These are phyloP conservation scores for Itoplectis maculator DNA, from an alignment of 2,888 invertebrate genomes.

Conservation along the genomic window DNA sequence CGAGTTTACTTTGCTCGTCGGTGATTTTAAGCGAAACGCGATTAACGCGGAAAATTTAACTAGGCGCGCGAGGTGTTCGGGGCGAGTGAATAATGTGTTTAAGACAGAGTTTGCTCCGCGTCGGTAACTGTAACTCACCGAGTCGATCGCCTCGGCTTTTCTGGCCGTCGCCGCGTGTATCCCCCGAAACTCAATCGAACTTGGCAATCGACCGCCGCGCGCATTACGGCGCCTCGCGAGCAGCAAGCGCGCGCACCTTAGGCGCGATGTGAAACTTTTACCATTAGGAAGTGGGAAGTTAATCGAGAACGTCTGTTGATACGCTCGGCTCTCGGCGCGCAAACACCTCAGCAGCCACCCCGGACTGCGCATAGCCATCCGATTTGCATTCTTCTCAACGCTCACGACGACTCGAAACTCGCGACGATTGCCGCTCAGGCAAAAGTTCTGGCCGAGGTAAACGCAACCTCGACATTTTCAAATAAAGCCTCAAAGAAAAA, in stretches of 20 bases:
- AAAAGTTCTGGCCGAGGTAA: too few relatives aligned
- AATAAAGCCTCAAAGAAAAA: not conserved
- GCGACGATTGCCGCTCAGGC: not conserved
- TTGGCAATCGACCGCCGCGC: conserved; percentile 67
- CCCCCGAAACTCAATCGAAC: conserved; percentile 69
- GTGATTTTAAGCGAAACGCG: not conserved
- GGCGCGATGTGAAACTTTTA: conserved; percentile 59
- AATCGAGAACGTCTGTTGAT: conserved; percentile 42
- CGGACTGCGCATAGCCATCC: conserved; percentile 25
- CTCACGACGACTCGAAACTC: not conserved
- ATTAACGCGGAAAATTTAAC: conserved; percentile 10
- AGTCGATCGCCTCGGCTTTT: conserved; percentile 41
- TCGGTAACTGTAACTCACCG: conserved; percentile 24
- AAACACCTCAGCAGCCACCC: conserved; percentile 22
- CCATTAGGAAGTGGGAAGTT: conserved; percentile 52
- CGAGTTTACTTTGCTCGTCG: not conserved
- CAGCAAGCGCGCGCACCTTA: conserved; percentile 42
- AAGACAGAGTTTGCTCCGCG: not conserved
- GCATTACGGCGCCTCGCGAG: conserved; percentile 7
- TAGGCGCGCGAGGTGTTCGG: not conserved
- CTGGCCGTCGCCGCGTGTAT: conserved; percentile 41
- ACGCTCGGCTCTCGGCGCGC: conserved; percentile 5
- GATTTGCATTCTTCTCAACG: conserved; percentile 38
- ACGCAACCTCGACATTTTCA: not conserved
- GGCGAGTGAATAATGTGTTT: conserved; percentile 19